Evolutionary conservation across 2,888 invertebrate species (phyloP).

Genomic region (Scaptomyza tumidula): DNA sequence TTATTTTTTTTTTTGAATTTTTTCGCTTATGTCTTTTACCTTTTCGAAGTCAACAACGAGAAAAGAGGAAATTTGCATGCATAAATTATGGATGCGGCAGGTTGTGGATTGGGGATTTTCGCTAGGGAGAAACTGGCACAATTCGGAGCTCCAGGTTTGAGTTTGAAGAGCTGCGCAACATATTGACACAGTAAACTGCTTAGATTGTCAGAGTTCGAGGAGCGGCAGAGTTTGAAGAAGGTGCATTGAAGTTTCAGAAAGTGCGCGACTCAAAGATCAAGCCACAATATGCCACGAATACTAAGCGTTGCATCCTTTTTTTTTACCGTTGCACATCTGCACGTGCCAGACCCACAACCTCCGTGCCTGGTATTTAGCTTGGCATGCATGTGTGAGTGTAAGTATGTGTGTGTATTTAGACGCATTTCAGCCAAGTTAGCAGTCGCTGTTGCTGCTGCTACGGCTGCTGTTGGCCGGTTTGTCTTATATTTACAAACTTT

Average conservation of each 20-base stretch:
- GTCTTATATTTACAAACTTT: constrained; percentile 46
- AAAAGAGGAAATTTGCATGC: constrained; percentile 69
- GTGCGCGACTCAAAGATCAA: constrained; percentile 58
- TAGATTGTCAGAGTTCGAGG: constrained; percentile 78
- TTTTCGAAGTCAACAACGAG: constrained; percentile 61
- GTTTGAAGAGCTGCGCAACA: constrained; percentile 59
- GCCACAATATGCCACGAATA: constrained; percentile 52
- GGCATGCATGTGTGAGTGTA: constrained; percentile 12
- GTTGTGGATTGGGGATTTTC: constrained; percentile 36
- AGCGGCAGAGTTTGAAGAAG: constrained; percentile 52
- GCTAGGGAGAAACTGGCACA: constrained; percentile 40
- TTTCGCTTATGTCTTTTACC: constrained; percentile 58
- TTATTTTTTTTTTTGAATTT: constrained; percentile 32
- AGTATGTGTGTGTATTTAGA: constrained; percentile 27
- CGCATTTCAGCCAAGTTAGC: constrained; percentile 44
- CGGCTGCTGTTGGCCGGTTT: constrained; percentile 24
- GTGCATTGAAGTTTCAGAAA: constrained; percentile 65
- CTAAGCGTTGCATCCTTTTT: constrained; percentile 56
- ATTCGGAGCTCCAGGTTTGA: constrained; percentile 9
- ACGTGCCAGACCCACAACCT: constrained; percentile 28
- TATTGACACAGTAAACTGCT: constrained; percentile 78
- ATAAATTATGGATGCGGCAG: constrained; percentile 72
- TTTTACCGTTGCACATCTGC: constrained; percentile 47
- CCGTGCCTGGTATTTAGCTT: constrained; percentile 3
- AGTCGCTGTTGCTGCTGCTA: constrained; percentile 30